Evolutionary conservation across 1,140 invertebrate genomes (phyloP).

Genomic region (Drosophila ambigua): DNA sequence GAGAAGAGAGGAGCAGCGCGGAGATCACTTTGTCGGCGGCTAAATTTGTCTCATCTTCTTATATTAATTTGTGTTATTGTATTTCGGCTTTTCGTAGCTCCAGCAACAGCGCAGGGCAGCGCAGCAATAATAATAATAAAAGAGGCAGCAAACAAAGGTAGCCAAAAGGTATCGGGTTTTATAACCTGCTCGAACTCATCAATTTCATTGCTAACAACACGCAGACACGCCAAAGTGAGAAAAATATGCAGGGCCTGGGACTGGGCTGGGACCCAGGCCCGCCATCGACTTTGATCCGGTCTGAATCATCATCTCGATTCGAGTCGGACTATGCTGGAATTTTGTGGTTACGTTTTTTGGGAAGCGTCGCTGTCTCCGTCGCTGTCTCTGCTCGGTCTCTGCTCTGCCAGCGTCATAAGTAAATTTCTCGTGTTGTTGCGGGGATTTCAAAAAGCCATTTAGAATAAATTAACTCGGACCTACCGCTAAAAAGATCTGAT

Average conservation of each 20-base stretch:
- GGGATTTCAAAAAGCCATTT: slow-evolving; percentile 80
- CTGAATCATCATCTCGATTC: slow-evolving; percentile 67
- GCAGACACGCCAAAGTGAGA: slow-evolving; percentile 81
- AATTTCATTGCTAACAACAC: slow-evolving; percentile 81
- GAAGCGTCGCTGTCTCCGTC: background rate
- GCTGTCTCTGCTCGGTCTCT: slow-evolving; percentile 8
- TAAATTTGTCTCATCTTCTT: slow-evolving; percentile 81
- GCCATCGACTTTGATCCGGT: slow-evolving; percentile 37
- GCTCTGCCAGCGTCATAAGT: slow-evolving; percentile 69
- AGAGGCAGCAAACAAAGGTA: slow-evolving; percentile 60
- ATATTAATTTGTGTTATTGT: slow-evolving; percentile 83
- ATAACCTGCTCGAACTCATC: slow-evolving; percentile 82
- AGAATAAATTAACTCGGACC: slow-evolving; percentile 80
- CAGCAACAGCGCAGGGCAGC: slow-evolving; percentile 27
- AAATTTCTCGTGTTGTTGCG: slow-evolving; percentile 71
- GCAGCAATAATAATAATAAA: slow-evolving; percentile 48
- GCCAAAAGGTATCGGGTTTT: slow-evolving; percentile 79
- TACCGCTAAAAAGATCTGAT: slow-evolving; percentile 76
- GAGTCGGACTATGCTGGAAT: slow-evolving; percentile 13
- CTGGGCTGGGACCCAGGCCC: background rate
- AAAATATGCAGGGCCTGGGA: slow-evolving; percentile 61
- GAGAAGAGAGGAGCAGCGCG: background rate
- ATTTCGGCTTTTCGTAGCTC: slow-evolving; percentile 62
- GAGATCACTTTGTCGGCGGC: slow-evolving; percentile 73
- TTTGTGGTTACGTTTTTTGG: slow-evolving; percentile 33